Conservation (phyloP, 2,113 vertebrate genomes). For the Indicator indicator region DNA sequence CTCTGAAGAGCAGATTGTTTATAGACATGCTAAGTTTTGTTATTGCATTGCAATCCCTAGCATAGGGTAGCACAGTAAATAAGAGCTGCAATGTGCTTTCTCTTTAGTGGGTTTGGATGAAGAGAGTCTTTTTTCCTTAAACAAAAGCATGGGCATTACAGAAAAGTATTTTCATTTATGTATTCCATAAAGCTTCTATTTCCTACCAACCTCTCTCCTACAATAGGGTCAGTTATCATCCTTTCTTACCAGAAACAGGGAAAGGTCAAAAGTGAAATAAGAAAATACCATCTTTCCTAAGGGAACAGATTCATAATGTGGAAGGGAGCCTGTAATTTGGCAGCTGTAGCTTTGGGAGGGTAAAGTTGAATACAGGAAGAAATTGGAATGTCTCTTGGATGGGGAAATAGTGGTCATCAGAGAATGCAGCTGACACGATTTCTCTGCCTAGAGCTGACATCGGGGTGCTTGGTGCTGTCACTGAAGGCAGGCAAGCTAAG, state of each 20-base stretch:
- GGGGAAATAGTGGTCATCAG: slow-evolving; percentile 36
- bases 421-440: slow-evolving; percentile 32
- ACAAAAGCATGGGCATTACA: not conserved
- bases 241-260: slow-evolving; percentile 26
- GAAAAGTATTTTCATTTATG: not conserved
- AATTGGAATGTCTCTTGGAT: slow-evolving; percentile 69
- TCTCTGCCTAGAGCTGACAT: slow-evolving; percentile 2
- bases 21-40: not conserved
- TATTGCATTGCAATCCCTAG: not conserved
- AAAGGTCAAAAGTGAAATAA: slow-evolving; percentile 63
- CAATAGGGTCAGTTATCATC: slow-evolving; percentile 43
- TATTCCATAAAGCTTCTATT: slow-evolving; percentile 3
- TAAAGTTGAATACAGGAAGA: slow-evolving; percentile 53
- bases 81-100: not conserved
- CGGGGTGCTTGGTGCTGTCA: slow-evolving; percentile 24
- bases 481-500: not conserved
- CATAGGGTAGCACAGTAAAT: not conserved
- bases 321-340: slow-evolving; percentile 48
- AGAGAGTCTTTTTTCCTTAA: not conserved
- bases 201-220: not conserved
- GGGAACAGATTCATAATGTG: slow-evolving; percentile 49
- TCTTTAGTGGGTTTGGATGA: not conserved
- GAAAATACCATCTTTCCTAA: slow-evolving; percentile 48
- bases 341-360: slow-evolving; percentile 56
- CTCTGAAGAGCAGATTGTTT: not conserved